Evolutionary conservation across 2,113 vertebrate genomes (phyloP), one percentile per base, ranked within the genome.

Genomic region (Fukomys damarensis): DNA sequence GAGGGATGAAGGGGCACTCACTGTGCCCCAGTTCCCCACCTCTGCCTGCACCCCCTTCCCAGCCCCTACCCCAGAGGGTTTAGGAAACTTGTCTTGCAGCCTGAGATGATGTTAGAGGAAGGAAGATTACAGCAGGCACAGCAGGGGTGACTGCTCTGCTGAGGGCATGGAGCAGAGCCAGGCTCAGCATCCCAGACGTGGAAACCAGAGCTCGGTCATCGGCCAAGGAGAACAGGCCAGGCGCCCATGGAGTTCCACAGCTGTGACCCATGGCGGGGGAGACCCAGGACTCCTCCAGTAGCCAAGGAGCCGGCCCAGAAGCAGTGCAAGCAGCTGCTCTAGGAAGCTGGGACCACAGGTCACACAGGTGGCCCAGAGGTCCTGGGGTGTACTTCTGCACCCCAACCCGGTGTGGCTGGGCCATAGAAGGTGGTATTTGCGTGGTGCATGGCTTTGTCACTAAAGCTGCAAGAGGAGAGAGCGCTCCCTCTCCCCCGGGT

Each of bases 361-460:
- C 66, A 7, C 49, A 4, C 32, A 26, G n/a, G 20, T 1, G 2
- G 11, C 5, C 30, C 5, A 7, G 22, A 20, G 20, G 14, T 26
- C 17, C 26, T 24, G 52, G 35, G 14, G 9, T 2, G 0, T 5
- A 0, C 19, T 10, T 2, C 79, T 3, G 17, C 66, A n/a, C 66
- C 35, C 35, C 17, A 38, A 1, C 35, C 17, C 16, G 3, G 63
- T 13, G 16, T 35, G 0, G 3, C 77, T 9, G 22, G 58, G 28
- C n/a, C 32, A 19, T n/a, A 38, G 74, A 72, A 46, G 10, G 52
- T 4, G 1, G 0, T n/a, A 10, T 63, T 20, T 77, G 49, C 46
- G 1, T 2, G n/a, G 68, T 3, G 1, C 38, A 26, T 8, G 16
- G n/a, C 43, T 24, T 0, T 3, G 26, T 6, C 1, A 8, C 38